Conservation (phyloP, 2,113 vertebrate genomes). For the Oryzias melastigma region DNA sequence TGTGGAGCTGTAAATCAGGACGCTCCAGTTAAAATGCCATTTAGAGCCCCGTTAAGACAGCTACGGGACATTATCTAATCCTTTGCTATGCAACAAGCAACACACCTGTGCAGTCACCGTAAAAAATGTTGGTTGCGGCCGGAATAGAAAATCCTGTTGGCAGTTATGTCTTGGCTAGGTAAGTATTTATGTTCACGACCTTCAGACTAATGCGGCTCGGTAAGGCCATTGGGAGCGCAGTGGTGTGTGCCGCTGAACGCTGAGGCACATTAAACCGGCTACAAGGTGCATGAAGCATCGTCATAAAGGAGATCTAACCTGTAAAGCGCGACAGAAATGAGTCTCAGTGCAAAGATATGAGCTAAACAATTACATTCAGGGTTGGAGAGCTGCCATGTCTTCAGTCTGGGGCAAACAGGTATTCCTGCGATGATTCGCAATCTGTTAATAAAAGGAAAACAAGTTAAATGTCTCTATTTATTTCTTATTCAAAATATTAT, state of each 20-base stretch:
- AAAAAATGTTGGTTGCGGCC: slow-evolving; percentile 22
- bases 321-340: slow-evolving; percentile 26
- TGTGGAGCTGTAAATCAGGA: slow-evolving; percentile 27
- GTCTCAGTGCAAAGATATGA: slow-evolving; percentile 16
- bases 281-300: slow-evolving; percentile 39
- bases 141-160: slow-evolving; percentile 25
- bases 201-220: slow-evolving; percentile 38
- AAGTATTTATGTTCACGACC: slow-evolving; percentile 59
- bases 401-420: slow-evolving; percentile 16
- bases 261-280: slow-evolving; percentile 58
- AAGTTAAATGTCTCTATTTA: not conserved
- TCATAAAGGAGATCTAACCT: slow-evolving; percentile 46
- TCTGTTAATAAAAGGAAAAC: not conserved
- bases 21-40: slow-evolving; percentile 4
- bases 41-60: slow-evolving; percentile 20
- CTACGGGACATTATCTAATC: slow-evolving; percentile 5
- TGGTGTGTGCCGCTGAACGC: slow-evolving; percentile 50
- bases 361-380: slow-evolving; percentile 9
- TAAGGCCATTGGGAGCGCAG: slow-evolving; percentile 47
- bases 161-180: slow-evolving; percentile 24
- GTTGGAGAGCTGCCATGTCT: slow-evolving; percentile 24
- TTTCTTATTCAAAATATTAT: not conserved
- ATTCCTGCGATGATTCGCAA: slow-evolving; percentile 8
- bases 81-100: slow-evolving; percentile 5
- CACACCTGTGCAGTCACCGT: slow-evolving; percentile 31